phyloP scores from a whole-genome alignment of 2,113 vertebrate species.

The Calidris pugnax region DNA sequence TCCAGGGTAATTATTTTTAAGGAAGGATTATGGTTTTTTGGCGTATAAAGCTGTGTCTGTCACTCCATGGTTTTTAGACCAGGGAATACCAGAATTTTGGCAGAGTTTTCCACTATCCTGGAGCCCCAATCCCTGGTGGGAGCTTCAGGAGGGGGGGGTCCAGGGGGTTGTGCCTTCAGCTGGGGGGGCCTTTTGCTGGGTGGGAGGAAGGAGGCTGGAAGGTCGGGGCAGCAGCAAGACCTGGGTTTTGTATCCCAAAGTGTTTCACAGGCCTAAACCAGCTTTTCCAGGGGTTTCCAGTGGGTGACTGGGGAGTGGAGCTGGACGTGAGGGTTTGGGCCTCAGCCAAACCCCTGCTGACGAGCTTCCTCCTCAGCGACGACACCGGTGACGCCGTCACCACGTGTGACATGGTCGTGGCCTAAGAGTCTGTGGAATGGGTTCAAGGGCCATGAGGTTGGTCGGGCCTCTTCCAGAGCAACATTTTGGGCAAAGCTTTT shows the following conservation, averaged over 20 bases:
- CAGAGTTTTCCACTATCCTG: fast-evolving
- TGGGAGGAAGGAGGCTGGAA: background rate
- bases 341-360: background rate
- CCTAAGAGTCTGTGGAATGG: background rate
- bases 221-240: fast-evolving
- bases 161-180: too few species aligned
- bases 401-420: fast-evolving
- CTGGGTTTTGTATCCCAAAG: background rate
- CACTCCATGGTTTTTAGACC: fast-evolving
- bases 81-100: background rate
- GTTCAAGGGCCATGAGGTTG: fast-evolving
- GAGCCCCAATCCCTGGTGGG: fast-evolving
- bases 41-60: background rate
- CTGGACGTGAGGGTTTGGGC: background rate
- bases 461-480: background rate
- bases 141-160: too few species aligned
- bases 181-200: background rate
- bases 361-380: fast-evolving
- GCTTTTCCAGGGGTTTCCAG: background rate
- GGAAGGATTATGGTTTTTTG: background rate
- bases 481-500: background rate
- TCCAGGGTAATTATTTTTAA: too few species aligned
- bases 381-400: background rate
- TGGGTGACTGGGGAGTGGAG: background rate
- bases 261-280: background rate